Evolutionary conservation across 2,888 invertebrate genomes (phyloP).

Genomic region (Hartigia nigra): DNA sequence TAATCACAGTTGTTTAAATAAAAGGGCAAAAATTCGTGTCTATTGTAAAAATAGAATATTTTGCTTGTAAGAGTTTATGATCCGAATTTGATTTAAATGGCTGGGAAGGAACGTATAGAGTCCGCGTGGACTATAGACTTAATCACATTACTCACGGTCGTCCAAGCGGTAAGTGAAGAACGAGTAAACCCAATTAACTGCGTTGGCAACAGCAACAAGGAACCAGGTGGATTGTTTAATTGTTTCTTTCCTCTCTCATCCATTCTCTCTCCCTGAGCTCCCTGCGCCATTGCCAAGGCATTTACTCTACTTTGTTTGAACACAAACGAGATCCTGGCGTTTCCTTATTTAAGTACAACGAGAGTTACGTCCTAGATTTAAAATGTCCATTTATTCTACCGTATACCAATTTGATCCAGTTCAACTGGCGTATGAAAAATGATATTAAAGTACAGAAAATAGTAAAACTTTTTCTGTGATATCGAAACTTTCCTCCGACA

Average conservation of each 20-base stretch:
- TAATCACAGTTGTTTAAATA: neutral
- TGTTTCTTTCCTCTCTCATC: constrained; percentile 24
- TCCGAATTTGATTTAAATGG: neutral
- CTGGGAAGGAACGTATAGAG: neutral
- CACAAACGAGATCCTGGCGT: neutral
- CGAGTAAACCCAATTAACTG: neutral
- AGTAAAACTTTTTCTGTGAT: neutral
- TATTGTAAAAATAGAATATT: neutral
- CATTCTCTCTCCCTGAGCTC: neutral
- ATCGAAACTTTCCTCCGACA: neutral
- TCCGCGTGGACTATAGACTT: neutral
- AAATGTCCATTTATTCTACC: neutral
- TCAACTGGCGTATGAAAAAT: neutral
- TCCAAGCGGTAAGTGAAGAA: neutral
- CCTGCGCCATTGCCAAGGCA: neutral
- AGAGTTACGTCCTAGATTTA: neutral
- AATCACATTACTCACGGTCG: neutral
- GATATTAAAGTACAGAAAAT: neutral
- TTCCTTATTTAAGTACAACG: neutral
- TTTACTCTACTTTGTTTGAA: neutral
- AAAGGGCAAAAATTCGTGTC: neutral
- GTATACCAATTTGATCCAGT: neutral
- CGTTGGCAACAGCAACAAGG: constrained; percentile 2
- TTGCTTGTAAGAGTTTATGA: neutral
- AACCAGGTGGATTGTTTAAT: constrained; percentile 35